Conservation (phyloP, 2,797 vertebrate species). For the Glyptemys insculpta region DNA sequence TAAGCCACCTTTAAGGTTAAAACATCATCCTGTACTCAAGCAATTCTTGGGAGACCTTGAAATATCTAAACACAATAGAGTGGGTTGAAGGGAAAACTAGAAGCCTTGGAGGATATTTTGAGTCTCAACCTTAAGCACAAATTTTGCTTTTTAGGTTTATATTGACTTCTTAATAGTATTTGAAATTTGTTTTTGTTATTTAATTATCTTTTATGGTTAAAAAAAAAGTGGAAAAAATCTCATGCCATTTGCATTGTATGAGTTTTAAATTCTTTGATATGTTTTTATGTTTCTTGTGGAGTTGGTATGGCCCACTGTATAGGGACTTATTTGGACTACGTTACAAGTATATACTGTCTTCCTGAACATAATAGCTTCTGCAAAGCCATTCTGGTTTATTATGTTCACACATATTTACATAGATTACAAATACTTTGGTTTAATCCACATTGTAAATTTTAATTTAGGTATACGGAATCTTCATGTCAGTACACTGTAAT, state of each 20-base stretch:
- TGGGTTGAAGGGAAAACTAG: slow-evolving; percentile 34
- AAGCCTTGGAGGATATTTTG: slow-evolving; percentile 20
- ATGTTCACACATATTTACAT: slow-evolving; percentile 42
- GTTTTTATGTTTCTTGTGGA: neutral
- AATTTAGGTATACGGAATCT: neutral
- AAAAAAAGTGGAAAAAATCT: neutral
- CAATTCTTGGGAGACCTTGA: slow-evolving; percentile 56
- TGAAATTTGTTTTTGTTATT: neutral
- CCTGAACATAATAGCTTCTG: slow-evolving; percentile 25
- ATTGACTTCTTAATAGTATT: neutral
- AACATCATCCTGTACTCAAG: slow-evolving; percentile 43
- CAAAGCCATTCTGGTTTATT: slow-evolving; percentile 32
- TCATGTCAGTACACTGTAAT: neutral
- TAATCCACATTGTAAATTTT: slow-evolving; percentile 7
- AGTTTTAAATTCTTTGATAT: neutral
- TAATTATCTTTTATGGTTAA: neutral
- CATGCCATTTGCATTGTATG: neutral
- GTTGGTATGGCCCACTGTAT: neutral
- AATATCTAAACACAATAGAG: slow-evolving; percentile 36
- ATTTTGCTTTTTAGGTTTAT: slow-evolving; percentile 22
- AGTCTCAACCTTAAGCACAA: neutral
- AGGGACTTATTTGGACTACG: slow-evolving; percentile 16
- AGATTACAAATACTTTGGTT: neutral
- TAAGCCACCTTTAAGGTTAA: slow-evolving; percentile 45
- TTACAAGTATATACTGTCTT: slow-evolving; percentile 51